These are phyloP conservation scores for Formicarius rufipectus DNA, from an alignment of 2,113 vertebrate genomes.

Conservation along the genomic window DNA sequence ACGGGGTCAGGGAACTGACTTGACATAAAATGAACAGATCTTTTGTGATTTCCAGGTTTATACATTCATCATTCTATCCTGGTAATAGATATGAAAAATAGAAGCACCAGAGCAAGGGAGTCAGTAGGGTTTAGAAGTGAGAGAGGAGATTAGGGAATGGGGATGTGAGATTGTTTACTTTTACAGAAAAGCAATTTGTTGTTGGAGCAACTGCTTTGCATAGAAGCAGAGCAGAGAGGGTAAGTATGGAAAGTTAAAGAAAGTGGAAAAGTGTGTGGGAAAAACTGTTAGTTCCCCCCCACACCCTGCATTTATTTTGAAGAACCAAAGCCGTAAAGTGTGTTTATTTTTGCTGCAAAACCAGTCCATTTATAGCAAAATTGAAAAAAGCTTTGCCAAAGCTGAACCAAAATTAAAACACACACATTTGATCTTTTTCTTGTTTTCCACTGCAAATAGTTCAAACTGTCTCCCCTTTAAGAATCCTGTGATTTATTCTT, in stretches of 20 bases:
- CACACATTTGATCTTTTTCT: not conserved
- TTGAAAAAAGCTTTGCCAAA: not conserved
- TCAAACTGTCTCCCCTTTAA: not conserved
- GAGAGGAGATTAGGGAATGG: not conserved
- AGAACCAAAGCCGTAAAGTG: not conserved
- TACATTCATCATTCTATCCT: not conserved
- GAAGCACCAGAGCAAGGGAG: not conserved
- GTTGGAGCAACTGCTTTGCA: not conserved
- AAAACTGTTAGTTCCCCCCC: not conserved
- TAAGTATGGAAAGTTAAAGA: not conserved
- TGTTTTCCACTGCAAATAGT: fast-evolving
- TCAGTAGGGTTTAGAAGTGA: not conserved
- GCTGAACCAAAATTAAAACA: not conserved
- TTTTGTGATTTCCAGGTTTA: not conserved
- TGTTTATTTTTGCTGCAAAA: not conserved
- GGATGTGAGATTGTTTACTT: not conserved
- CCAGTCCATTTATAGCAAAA: not conserved
- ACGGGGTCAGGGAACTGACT: not conserved
- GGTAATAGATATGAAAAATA: not conserved
- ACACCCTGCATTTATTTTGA: not conserved
- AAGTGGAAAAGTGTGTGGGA: not conserved
- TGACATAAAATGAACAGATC: not conserved
- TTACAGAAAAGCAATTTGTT: not conserved
- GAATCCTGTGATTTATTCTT: not conserved
- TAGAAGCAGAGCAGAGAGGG: not conserved